Evolutionary conservation across 2,888 invertebrate species (phyloP), one percentile per base, ranked within the genome.

Genomic region (Oasisia sp.): DNA sequence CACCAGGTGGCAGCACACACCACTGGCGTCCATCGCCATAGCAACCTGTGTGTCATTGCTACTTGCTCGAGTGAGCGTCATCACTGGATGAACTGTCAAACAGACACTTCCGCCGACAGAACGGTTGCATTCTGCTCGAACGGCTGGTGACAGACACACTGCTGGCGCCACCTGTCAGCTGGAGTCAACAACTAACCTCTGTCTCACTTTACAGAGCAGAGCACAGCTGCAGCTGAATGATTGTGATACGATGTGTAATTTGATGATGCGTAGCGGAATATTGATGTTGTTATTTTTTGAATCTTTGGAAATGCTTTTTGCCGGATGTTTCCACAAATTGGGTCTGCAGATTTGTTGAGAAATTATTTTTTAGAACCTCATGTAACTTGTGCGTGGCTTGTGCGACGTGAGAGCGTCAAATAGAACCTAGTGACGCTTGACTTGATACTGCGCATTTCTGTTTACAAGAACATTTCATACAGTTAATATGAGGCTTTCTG

Each of bases 361-460:
- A 74, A 74, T 74, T 74, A 74, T 74, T 74, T 74, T 38, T 74
- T 74, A 74, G 74, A 74, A 74, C 74, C 74, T 74, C n/a, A 19
- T 74, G 74, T 74, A 74, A 74, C 27, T 74, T 74, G 74, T 74
- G n/a, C n/a, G 74, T 27, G n/a, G 74, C 74, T 74, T 74, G 19
- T 27, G 74, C 74, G n/a, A 74, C n/a, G 74, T 74, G 74, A 74
- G 14, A n/a, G 74, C 19, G n/a, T 27, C 74, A 27, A 7, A 74
- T 74, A 74, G 74, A 74, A 74, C 27, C 27, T 74, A 74, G 74
- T 74, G 74, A n/a, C n/a, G 74, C 74, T 74, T 74, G n/a, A 27
- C n/a, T 74, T 74, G n/a, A 27, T 27, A 74, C 74, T n/a, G n/a
- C 74, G 7, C 27, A 74, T 74, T 74, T 74, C 27, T 74, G 74